A percentile compares a stretch with the other conserved stretches of the same genome.
Conservation (phyloP, 2,797 vertebrate species). For the Pseudochirops corinnae region DNA sequence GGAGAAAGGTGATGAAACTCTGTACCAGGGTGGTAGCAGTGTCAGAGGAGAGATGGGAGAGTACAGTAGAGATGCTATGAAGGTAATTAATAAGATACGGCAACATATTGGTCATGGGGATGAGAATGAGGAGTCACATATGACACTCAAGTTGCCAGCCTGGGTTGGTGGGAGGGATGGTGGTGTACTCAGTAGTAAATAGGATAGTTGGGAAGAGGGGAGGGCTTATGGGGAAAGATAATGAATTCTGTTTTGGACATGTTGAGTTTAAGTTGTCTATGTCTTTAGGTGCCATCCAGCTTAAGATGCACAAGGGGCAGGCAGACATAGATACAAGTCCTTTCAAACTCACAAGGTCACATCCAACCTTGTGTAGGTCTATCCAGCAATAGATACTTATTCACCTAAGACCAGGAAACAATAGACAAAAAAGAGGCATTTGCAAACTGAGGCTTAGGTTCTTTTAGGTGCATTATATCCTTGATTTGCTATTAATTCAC, state of each 20-base stretch:
- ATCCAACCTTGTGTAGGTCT: neutral
- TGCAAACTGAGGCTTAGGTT: neutral
- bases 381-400: neutral
- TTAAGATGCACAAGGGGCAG: neutral
- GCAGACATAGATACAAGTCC: neutral
- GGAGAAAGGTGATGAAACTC: neutral
- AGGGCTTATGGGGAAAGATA: too few relatives aligned
- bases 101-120: neutral
- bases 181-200: neutral
- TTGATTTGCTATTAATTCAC: neutral
- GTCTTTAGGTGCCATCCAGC: neutral
- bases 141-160: neutral
- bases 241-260: neutral
- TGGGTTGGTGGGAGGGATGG: neutral
- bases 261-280: neutral
- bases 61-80: neutral
- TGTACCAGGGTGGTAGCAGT: neutral
- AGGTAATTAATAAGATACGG: neutral
- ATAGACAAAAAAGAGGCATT: neutral
- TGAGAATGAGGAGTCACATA: neutral
- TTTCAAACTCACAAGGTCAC: neutral
- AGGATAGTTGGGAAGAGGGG: neutral
- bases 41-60: neutral
- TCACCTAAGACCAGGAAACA: neutral
- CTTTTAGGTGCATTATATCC: neutral